Evolutionary conservation across 2,888 invertebrate genomes (phyloP).

Genomic region (Drosophila ezoana): DNA sequence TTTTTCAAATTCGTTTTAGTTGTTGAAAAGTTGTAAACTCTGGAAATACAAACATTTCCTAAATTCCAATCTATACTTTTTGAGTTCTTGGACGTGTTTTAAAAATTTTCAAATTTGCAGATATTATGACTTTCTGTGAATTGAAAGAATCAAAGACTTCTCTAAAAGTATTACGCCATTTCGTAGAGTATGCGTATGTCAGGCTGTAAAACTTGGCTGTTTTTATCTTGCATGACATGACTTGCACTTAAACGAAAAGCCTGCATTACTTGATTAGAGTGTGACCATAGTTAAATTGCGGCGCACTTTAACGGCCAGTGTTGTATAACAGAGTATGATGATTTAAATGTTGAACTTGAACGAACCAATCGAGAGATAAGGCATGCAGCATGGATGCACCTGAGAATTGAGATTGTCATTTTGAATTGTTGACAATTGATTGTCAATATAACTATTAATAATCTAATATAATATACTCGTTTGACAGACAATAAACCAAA

Average conservation of each 20-base stretch:
- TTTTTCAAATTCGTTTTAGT: too few relatives aligned
- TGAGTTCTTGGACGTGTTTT: too few relatives aligned
- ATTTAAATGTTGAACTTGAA: conserved; percentile 44
- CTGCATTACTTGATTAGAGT: neutral
- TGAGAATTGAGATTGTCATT: conserved; percentile 19
- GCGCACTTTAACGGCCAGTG: conserved; percentile 19
- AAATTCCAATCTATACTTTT: too few relatives aligned
- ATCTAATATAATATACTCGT: neutral
- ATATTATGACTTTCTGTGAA: neutral
- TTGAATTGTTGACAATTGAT: conserved; percentile 43
- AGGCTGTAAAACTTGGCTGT: too few relatives aligned
- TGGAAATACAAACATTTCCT: neutral
- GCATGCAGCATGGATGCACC: neutral
- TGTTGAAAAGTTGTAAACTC: too few relatives aligned
- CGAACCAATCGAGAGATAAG: conserved; percentile 14
- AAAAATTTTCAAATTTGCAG: neutral
- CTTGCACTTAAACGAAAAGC: too few relatives aligned
- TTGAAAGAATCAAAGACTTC: neutral
- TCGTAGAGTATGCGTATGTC: too few relatives aligned
- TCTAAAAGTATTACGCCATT: too few relatives aligned
- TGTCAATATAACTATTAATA: conserved; percentile 27
- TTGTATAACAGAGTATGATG: conserved; percentile 17
- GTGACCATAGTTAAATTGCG: neutral
- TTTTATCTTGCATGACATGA: neutral
- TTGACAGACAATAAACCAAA: conserved; percentile 90